These are phyloP conservation scores for Etheostoma cragini DNA, from an alignment of 2,113 vertebrate genomes.

Conservation along the genomic window DNA sequence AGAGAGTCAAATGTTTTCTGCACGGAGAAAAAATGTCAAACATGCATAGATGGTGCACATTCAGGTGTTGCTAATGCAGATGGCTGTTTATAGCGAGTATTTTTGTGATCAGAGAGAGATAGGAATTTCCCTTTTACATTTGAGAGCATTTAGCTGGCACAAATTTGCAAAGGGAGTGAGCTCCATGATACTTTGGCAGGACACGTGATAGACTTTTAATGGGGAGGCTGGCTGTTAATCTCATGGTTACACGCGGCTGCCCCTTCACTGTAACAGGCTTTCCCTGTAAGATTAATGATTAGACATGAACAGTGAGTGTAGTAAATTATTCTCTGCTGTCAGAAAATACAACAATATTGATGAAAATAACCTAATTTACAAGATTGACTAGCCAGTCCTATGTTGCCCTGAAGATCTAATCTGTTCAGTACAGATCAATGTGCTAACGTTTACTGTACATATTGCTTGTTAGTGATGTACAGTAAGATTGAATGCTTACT, in stretches of 20 bases:
- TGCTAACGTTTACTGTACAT: neutral
- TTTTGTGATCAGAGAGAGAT: neutral
- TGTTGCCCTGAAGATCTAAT: neutral
- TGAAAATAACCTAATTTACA: neutral
- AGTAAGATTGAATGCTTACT: neutral
- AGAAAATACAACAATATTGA: neutral
- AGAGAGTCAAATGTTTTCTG: constrained; percentile 11
- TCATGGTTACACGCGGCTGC: neutral
- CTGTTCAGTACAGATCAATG: neutral
- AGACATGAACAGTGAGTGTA: neutral
- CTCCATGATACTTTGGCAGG: constrained; percentile 3
- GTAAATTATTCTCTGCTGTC: neutral
- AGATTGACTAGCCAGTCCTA: neutral
- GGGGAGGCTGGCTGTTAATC: constrained; percentile 10
- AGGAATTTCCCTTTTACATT: neutral
- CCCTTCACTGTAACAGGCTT: neutral
- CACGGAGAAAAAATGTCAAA: constrained; percentile 6
- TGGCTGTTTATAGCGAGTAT: neutral
- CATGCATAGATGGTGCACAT: neutral
- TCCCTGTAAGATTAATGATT: neutral
- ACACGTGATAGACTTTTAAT: constrained; percentile 7
- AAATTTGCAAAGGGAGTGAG: neutral
- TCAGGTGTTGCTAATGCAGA: neutral
- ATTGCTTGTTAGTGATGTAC: neutral
- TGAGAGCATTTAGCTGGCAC: constrained; percentile 10